Evolutionary conservation across 2,888 invertebrate species (phyloP).

Genomic region (Apoderus coryli): DNA sequence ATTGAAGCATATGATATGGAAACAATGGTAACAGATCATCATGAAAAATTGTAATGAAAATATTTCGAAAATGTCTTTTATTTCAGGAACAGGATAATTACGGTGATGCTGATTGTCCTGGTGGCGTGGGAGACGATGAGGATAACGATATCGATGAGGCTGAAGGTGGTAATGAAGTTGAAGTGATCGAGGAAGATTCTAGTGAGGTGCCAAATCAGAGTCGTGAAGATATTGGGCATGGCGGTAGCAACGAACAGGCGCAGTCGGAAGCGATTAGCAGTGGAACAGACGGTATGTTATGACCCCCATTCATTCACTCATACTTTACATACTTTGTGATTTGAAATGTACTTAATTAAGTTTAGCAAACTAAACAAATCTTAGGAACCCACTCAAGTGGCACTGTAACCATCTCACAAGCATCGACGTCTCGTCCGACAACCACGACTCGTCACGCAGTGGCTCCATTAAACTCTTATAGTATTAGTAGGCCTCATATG

Average conservation of each 20-base stretch:
- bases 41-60: too few species aligned
- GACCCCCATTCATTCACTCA: neutral
- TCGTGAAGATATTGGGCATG: conserved; percentile 22
- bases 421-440: conserved; percentile 27
- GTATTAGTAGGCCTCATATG: too few species aligned
- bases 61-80: conserved; percentile 2
- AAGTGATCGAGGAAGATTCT: conserved; percentile 47
- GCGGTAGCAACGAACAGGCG: conserved; percentile 34
- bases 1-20: conserved; percentile 43
- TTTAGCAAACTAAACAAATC: too few species aligned
- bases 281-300: conserved; percentile 44
- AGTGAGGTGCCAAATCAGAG: conserved; percentile 50
- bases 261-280: conserved; percentile 60
- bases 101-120: conserved; percentile 40
- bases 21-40: conserved; percentile 22
- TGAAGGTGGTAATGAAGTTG: conserved; percentile 38
- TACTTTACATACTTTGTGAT: too few species aligned
- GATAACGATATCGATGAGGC: conserved; percentile 36
- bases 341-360: too few species aligned
- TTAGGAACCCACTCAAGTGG: too few species aligned
- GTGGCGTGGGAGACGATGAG: too few species aligned
- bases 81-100: conserved; percentile 36
- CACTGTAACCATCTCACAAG: conserved; percentile 27
- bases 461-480: conserved; percentile 38
- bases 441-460: conserved; percentile 29